Conservation (phyloP, 2,113 vertebrate genomes). For the Speoplatyrhinus poulsoni region DNA sequence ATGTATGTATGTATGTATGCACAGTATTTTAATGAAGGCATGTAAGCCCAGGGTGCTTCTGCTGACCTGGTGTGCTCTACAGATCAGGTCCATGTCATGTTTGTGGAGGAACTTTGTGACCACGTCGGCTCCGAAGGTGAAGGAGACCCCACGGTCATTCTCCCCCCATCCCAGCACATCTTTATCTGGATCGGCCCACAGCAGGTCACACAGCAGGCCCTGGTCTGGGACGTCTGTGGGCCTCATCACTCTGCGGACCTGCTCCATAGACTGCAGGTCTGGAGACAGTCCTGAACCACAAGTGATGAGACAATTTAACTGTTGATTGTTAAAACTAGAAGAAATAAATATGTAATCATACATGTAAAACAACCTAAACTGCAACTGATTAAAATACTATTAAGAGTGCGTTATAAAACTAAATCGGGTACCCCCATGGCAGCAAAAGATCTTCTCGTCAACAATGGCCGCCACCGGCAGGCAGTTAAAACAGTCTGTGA, state of each 20-base stretch:
- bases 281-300: conserved; percentile 84
- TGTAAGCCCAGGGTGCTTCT: not conserved
- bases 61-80: conserved; percentile 92
- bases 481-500: conserved; percentile 98
- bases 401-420: not conserved
- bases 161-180: conserved; percentile 97
- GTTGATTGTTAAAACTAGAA: no score
- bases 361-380: no score
- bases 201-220: conserved; percentile 91
- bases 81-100: conserved; percentile 96
- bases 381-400: no score
- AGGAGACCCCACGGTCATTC: conserved; percentile 94
- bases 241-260: conserved; percentile 93
- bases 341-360: no score
- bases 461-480: conserved; percentile 95
- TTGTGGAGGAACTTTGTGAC: conserved; percentile 98
- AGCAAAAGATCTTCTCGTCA: conserved; percentile 98
- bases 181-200: conserved; percentile 97
- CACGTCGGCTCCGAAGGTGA: conserved; percentile 94
- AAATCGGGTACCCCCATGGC: conserved; percentile 87
- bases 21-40: no score
- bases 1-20: no score
- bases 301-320: not conserved
- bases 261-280: conserved; percentile 96
- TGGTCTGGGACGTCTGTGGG: conserved; percentile 96